Evolutionary conservation across 2,888 invertebrate species (phyloP), one percentile per base, ranked within the genome.

Genomic region (Autographa gamma): DNA sequence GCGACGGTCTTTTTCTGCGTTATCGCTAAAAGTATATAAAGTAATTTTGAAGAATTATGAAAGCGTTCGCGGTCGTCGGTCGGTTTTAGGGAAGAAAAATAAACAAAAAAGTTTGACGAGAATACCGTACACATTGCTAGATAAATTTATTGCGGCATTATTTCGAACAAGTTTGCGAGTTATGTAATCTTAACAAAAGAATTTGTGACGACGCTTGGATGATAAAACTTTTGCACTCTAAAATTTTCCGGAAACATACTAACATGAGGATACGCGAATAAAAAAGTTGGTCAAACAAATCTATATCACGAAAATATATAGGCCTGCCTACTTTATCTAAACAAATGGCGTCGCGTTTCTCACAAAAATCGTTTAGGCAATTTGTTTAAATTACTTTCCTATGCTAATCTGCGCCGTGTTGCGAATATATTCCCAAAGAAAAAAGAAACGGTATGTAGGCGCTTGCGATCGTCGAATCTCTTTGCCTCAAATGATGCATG

Each of bases 331-430:
- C 89, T 89, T 88, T 85, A 88, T 90, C 86, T 87, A 88, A 90
- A 89, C 85, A 91, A 91, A 93, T 90, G 85, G 89, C 87, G 88
- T 86, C 86, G 84, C 88, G 85, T 89, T 89, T 88, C 88, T 90
- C 89, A 89, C 90, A 91, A 93, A 93, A 93, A 92, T 92, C 92
- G 90, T 91, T 93, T 89, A 89, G 89, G 92, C 93, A 93, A 94
- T 94, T 93, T 93, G 90, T 92, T 92, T 90, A 93, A 94, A 94
- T 94, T 92, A 93, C 94, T 93, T 93, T 93, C 87, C 89, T 93
- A 94, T 94, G 94, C 91, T 93, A 94, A 94, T 93, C 87, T 86
- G 84, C 85, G 84, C 88, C 90, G 91, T 90, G 90, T 92, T 89
- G 91, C 91, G 91, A 93, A 93, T 93, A 90, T 88, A 90, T 92